Base-by-base conservation (phyloP, 2,113 vertebrate species). In the Antigone vipio region DNA sequence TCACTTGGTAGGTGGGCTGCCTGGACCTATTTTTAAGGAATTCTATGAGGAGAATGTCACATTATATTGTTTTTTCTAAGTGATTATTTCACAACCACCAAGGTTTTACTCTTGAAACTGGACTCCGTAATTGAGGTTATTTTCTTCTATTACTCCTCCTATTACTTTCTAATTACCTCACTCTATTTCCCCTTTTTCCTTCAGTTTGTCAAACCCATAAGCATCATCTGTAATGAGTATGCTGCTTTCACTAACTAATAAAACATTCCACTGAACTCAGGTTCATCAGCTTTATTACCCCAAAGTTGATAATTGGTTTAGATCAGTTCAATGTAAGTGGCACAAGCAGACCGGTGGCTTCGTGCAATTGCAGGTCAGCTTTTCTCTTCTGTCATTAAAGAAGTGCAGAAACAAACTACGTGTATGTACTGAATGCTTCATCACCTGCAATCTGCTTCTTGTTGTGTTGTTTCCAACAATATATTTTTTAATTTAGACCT, bases 401-500 rank as follows among this genome's bases (percentile, higher is more conserved):
- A 66, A 85, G 56, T 34, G 18, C 32, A 80, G 72, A 80, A 92
- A 71, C 45, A 85, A 88, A 45, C 15, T 12, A 4, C 12, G 9
- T 20, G 9, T 66, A 22, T 73, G 20, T 22, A 21, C 16, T 9
- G 34, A 85, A 72, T 3, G 4, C 49, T 69, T 86, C 73, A 80
- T 47, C 44, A 80, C 22, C 35, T 68, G 30, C 11, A 13, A 86
- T 81, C 62, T 64, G 32, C 32, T 68, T 29, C 76, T 59, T n/a
- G 5, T 32, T 68, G 15, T 50, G 17, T 22, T 77, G 42, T 89
- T 91, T 92, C 58, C 40, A 91, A 35, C 21, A 81, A 58, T 26
- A 53, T 20, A 40, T 50, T 74, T 96, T 96, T 92, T 94, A 94
- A 96, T 95, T 96, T 94, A 81, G 66, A 45, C 26, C 60, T 44